These are phyloP conservation scores for Lithophane socia DNA, from an alignment of 2,888 invertebrate genomes.

Conservation along the genomic window DNA sequence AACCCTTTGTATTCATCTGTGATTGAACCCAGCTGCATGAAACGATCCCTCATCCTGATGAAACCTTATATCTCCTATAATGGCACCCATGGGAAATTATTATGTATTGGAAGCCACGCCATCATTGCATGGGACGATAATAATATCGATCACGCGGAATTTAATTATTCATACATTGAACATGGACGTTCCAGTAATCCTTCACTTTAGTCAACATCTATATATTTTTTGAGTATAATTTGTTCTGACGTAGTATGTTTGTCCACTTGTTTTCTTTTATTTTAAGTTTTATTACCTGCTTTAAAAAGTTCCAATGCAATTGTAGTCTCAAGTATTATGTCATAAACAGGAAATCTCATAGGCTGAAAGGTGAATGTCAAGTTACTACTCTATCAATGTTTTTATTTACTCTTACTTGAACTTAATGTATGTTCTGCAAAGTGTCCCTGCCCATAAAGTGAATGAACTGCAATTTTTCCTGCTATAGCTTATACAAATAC, in stretches of 20 bases:
- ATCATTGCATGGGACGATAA: slow-evolving; percentile 1
- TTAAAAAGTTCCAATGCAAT: neutral
- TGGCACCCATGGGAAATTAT: slow-evolving; percentile 44
- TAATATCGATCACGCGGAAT: slow-evolving; percentile 30
- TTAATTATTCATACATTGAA: slow-evolving; percentile 36
- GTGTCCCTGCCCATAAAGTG: slow-evolving; percentile 20
- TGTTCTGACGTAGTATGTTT: neutral
- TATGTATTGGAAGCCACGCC: slow-evolving; percentile 16
- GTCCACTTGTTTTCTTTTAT: slow-evolving; percentile 3
- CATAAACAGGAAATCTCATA: neutral
- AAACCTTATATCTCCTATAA: slow-evolving; percentile 42
- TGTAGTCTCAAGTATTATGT: neutral
- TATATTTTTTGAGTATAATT: slow-evolving; percentile 21
- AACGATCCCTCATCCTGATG: neutral
- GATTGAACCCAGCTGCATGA: neutral
- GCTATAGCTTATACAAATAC: slow-evolving; percentile 45
- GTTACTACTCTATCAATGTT: neutral
- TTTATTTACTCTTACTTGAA: neutral
- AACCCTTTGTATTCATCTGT: too few relatives aligned
- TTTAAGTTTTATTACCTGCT: neutral
- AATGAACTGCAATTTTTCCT: slow-evolving; percentile 64
- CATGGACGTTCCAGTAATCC: neutral
- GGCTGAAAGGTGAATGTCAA: neutral
- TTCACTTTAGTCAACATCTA: slow-evolving; percentile 11
- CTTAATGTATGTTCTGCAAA: neutral